These are phyloP conservation scores for Acanthopagrus latus DNA, from an alignment of 2,797 vertebrate species.

Conservation along the genomic window DNA sequence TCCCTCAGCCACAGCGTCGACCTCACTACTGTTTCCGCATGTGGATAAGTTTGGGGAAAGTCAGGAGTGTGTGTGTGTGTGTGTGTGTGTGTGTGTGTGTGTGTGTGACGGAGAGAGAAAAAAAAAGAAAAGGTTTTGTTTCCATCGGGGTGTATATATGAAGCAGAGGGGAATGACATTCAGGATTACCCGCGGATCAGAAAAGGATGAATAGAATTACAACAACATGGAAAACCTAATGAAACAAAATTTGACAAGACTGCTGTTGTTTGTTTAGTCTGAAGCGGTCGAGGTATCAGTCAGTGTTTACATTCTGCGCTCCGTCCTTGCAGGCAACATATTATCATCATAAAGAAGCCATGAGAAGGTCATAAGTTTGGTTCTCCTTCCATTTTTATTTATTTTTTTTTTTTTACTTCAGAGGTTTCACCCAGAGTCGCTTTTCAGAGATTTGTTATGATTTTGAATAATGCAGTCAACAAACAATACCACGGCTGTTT, in stretches of 20 bases:
- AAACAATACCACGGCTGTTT: constrained; percentile 39
- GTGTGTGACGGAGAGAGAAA: background rate
- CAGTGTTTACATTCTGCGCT: constrained; percentile 28
- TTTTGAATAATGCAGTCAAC: constrained; percentile 37
- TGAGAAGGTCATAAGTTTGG: constrained; percentile 1
- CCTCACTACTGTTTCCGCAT: constrained; percentile 76
- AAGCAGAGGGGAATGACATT: constrained; percentile 50
- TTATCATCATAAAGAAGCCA: constrained; percentile 24
- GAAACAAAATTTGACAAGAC: constrained; percentile 65
- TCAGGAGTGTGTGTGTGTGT: constrained; percentile 28
- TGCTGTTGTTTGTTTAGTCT: constrained; percentile 75
- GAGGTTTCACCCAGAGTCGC: constrained; percentile 8
- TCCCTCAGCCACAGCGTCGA: constrained; percentile 64
- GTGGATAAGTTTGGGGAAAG: constrained; percentile 61
- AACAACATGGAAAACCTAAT: constrained; percentile 71
- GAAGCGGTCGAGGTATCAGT: constrained; percentile 55
- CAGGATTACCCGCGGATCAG: constrained; percentile 67
- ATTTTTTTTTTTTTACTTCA: constrained; percentile 37
- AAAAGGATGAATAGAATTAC: constrained; percentile 73
- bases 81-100: constrained; percentile 14
- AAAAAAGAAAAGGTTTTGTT: constrained; percentile 53
- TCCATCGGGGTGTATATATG: constrained; percentile 51
- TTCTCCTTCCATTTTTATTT: constrained; percentile 46
- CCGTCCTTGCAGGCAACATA: constrained; percentile 28
- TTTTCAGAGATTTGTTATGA: constrained; percentile 31